Conservation (phyloP, 2,797 vertebrate species). For the Sebastes taczanowskii region DNA sequence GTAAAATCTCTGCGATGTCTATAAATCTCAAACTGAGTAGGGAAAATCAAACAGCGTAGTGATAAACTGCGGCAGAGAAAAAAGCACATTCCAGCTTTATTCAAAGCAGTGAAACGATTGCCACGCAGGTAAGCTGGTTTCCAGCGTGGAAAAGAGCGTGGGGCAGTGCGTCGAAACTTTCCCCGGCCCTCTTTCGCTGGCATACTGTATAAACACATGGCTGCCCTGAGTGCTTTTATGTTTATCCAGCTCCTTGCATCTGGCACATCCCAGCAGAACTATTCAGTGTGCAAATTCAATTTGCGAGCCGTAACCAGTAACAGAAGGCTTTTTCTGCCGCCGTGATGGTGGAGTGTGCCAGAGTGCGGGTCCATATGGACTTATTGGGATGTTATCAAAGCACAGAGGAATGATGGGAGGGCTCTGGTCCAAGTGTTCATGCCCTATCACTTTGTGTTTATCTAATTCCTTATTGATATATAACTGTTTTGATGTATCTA, state of each 20-base stretch:
- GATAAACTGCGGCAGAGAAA: constrained; percentile 6
- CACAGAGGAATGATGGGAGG: constrained; percentile 44
- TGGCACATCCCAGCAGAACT: constrained; percentile 70
- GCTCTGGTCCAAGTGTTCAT: constrained; percentile 17
- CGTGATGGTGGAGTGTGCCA: constrained; percentile 60
- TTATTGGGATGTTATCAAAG: constrained; percentile 68
- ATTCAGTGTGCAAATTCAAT: constrained; percentile 74
- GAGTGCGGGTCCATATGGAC: constrained; percentile 31
- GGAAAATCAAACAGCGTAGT: constrained; percentile 11
- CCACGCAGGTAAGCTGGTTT: constrained; percentile 32
- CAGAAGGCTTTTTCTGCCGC: constrained; percentile 62
- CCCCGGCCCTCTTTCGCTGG: constrained; percentile 51
- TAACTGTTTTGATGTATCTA: background rate
- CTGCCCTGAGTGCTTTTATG: constrained; percentile 72
- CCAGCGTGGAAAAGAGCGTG: constrained; percentile 6
- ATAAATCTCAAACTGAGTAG: constrained; percentile 6
- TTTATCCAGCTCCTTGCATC: constrained; percentile 77
- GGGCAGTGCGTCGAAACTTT: background rate
- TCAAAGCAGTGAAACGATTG: constrained; percentile 10
- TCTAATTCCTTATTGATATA: background rate
- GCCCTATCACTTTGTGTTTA: constrained; percentile 2
- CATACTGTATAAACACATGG: constrained; percentile 60
- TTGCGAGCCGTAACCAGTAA: constrained; percentile 68
- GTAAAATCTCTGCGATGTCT: background rate
- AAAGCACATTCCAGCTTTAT: constrained; percentile 19